Percentiles rank a stretch among this genome's conserved stretches.
Conservation (phyloP, 1,140 invertebrate species). For the Phenacoccus solenopsis region DNA sequence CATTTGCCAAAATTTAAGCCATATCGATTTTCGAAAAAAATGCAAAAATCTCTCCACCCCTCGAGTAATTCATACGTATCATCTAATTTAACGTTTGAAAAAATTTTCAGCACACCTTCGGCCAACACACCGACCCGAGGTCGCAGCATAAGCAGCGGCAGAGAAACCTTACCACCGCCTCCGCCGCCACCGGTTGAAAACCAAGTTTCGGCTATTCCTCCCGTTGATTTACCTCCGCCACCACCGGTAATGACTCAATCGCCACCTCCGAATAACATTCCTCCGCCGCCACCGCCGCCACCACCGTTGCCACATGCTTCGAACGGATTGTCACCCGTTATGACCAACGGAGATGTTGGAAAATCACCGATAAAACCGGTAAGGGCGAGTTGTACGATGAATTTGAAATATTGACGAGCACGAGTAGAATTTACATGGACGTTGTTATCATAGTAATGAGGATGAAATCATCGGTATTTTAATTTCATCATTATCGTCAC, state of each 20-base stretch:
- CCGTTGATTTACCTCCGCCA: conserved; percentile 28
- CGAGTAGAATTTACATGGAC: too few relatives aligned
- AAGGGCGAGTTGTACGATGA: neutral
- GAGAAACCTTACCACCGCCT: conserved; percentile 72
- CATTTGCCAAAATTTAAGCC: too few relatives aligned
- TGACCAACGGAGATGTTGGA: conserved; percentile 32
- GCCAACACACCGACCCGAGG: conserved; percentile 53
- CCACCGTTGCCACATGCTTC: conserved; percentile 40
- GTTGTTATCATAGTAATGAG: too few relatives aligned
- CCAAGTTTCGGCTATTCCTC: conserved; percentile 35
- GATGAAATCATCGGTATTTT: neutral
- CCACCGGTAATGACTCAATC: conserved; percentile 28
- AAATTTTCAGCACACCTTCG: conserved; percentile 34
- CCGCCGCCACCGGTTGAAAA: conserved; percentile 55
- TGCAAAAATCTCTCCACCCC: too few relatives aligned
- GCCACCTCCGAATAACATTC: conserved; percentile 31
- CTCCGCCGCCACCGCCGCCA: conserved; percentile 45
- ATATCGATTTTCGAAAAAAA: too few relatives aligned
- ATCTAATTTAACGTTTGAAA: neutral
- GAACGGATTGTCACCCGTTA: conserved; percentile 41
- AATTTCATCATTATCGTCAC: neutral
- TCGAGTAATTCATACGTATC: too few relatives aligned
- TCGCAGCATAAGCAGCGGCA: conserved; percentile 45
- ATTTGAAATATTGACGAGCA: too few relatives aligned
- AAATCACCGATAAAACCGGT: conserved; percentile 34